Base-by-base conservation (phyloP, 2,797 vertebrate species). In the Sebastes iracundus region DNA sequence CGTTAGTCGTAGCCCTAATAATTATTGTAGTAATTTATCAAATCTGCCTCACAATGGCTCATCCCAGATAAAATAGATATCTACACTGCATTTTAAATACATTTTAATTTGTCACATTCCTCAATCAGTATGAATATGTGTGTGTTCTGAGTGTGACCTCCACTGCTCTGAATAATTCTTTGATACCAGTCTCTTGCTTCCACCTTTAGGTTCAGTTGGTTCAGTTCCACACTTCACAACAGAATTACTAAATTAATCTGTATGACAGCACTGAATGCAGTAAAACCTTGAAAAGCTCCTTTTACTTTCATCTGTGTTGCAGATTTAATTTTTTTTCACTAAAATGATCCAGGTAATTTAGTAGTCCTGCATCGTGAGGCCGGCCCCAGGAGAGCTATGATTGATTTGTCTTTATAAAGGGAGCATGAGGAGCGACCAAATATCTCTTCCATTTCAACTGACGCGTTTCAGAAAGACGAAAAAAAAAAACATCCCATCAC, bases 71-170 rank as follows among this genome's bases (percentile, higher is more conserved):
- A 38, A 79, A 58, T 4, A 49, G 13, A 46, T 10, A 27, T 13
- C 5, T 58, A 18, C 23, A 46, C 7, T 33, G 38, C 14, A 33
- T 75, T 75, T 78, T 53, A 14, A 32, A 11, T 59, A 5, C 3
- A 52, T 18, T 53, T 60, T 22, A 9, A 42, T 72, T 63, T 22
- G 9, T 70, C 12, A 23, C 23, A 52, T 49, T 58, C 2, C 11
- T 77, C n/a, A 52, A 59, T 75, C 11, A 72, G 58, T 62, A 28
- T 64, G 33, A 9, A n/a, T 76, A n/a, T 76, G 23, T 77, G 58
- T 56, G 42, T 69, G 35, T 77, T 73, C 75, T 66, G 58, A 75
- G 46, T 64, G 10, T 89, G 86, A 90, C 64, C 80, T 79, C 72
- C 12, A 27, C 87, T 76, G 72, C 73, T 87, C 78, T 81, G 68